These are phyloP conservation scores for Melolontha melolontha DNA, from an alignment of 2,888 invertebrate genomes.

Conservation along the genomic window DNA sequence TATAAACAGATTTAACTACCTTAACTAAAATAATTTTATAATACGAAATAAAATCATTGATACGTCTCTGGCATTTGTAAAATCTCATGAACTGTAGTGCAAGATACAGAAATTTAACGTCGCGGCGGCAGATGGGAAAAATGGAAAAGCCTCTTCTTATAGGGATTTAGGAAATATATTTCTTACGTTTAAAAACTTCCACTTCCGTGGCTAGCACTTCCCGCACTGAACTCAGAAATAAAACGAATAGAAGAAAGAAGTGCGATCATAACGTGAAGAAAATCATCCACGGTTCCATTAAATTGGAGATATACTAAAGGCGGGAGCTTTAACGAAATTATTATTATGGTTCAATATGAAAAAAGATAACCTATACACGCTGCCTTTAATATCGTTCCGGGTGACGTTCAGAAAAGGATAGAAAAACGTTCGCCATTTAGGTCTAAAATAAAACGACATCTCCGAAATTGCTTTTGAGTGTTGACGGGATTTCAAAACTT, in stretches of 20 bases:
- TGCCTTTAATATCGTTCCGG: slow-evolving; percentile 21
- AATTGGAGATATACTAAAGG: slow-evolving; percentile 56
- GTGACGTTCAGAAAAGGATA: slow-evolving; percentile 23
- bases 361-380: slow-evolving; percentile 33
- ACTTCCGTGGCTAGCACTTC: slow-evolving; percentile 9
- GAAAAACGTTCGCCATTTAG: slow-evolving; percentile 23
- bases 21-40: too few species aligned
- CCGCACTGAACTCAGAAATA: slow-evolving; percentile 11
- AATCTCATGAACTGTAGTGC: slow-evolving; percentile 56
- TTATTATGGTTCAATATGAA: slow-evolving; percentile 51
- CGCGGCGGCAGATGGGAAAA: slow-evolving; percentile 59
- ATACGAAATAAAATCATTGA: slow-evolving; percentile 6
- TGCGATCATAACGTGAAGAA: slow-evolving; percentile 36
- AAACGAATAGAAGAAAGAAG: slow-evolving; percentile 41
- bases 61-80: slow-evolving; percentile 50
- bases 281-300: slow-evolving; percentile 50
- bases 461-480: slow-evolving; percentile 46
- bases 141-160: slow-evolving; percentile 53
- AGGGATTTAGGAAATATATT: slow-evolving; percentile 57
- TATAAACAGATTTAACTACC: too few species aligned
- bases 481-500: slow-evolving; percentile 48
- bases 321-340: slow-evolving; percentile 55
- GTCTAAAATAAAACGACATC: slow-evolving; percentile 38
- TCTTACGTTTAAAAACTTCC: slow-evolving; percentile 39
- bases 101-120: slow-evolving; percentile 51